These are phyloP conservation scores for Gymnopithys bicolor DNA, from an alignment of 2,797 vertebrate genomes.

Conservation along the genomic window DNA sequence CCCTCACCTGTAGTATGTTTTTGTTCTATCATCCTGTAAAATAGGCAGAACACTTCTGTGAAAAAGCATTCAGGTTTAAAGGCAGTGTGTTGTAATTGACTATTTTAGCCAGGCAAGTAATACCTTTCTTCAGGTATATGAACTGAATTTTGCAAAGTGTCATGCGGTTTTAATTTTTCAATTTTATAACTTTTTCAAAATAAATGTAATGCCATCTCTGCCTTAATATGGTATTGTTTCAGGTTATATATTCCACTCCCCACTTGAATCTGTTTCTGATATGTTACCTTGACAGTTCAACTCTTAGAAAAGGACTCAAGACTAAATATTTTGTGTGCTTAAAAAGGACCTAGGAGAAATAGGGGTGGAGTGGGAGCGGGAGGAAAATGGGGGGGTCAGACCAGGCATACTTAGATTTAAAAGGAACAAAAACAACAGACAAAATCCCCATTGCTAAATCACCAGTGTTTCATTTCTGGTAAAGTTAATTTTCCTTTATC, in stretches of 20 bases:
- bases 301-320: background rate
- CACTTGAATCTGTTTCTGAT: background rate
- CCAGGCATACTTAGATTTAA: background rate
- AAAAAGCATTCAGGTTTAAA: background rate
- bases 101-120: background rate
- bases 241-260: background rate
- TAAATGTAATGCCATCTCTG: background rate
- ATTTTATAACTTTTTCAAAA: background rate
- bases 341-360: background rate
- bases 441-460: background rate
- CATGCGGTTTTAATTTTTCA: background rate
- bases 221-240: background rate
- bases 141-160: background rate
- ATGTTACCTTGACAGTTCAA: background rate
- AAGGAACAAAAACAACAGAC: background rate
- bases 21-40: background rate
- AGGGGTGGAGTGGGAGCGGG: fast-evolving
- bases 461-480: background rate
- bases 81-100: background rate
- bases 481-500: background rate
- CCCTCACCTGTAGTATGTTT: background rate
- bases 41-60: background rate
- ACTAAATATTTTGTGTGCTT: background rate
- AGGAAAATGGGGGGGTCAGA: background rate
- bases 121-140: background rate